These are phyloP conservation scores for Gisinianus flammeolus DNA, from an alignment of 2,888 invertebrate genomes.

Conservation along the genomic window DNA sequence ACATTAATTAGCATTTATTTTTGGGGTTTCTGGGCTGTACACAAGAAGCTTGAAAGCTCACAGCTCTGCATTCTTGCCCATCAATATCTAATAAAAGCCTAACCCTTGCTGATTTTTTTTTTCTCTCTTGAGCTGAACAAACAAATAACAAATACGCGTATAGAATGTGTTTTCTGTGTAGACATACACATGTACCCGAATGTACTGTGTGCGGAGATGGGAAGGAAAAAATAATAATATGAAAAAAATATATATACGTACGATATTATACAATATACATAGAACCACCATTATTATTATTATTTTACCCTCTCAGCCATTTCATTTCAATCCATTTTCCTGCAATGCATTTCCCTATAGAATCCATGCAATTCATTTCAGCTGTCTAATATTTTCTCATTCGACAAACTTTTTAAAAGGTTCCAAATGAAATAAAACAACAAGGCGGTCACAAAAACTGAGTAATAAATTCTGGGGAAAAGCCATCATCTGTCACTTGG, in stretches of 20 bases:
- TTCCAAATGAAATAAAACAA: conserved; percentile 34
- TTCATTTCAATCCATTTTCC: conserved; percentile 7
- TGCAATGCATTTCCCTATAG: too few relatives aligned
- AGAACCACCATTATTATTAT: background rate
- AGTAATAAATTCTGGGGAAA: conserved; percentile 25
- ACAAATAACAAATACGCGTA: background rate
- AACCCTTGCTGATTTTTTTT: background rate
- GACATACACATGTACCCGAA: too few relatives aligned
- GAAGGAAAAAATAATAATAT: background rate
- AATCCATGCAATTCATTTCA: too few relatives aligned
- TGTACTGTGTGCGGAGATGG: background rate
- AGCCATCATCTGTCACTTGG: conserved; percentile 24
- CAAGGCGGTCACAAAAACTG: conserved; percentile 26
- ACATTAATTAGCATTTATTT: conserved; percentile 59
- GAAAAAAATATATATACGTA: background rate
- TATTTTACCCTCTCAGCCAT: conserved; percentile 7
- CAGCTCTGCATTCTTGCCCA: background rate
- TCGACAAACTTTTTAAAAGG: too few relatives aligned
- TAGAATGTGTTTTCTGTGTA: background rate
- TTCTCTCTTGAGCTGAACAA: background rate
- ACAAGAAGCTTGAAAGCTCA: conserved; percentile 8
- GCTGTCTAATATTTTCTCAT: too few relatives aligned
- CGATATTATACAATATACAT: background rate
- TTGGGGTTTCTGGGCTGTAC: conserved; percentile 47
- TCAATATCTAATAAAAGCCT: conserved; percentile 12